Evolutionary conservation across 2,888 invertebrate genomes (phyloP).

Genomic region (Tuta absoluta): DNA sequence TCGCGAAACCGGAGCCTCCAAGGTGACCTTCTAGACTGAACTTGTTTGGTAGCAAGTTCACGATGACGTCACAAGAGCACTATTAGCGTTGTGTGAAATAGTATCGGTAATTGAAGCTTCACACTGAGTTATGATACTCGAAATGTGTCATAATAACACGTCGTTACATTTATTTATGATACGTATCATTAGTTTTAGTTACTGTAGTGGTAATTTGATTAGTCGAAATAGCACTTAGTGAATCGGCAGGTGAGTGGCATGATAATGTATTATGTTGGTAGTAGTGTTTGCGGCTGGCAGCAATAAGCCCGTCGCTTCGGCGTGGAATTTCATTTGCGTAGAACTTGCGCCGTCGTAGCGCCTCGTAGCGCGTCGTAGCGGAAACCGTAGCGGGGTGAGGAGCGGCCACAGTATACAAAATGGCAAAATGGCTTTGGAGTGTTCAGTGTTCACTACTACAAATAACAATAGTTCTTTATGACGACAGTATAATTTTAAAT

Average conservation of each 20-base stretch:
- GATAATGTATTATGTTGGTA: not conserved
- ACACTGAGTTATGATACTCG: not conserved
- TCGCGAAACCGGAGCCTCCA: constrained; percentile 15
- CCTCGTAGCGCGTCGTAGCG: not conserved
- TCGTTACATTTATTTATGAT: not conserved
- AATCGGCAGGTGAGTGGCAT: not conserved
- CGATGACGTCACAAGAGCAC: constrained; percentile 8
- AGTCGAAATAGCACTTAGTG: not conserved
- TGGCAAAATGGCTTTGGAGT: too few species aligned
- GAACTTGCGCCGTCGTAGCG: not conserved
- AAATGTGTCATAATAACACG: not conserved
- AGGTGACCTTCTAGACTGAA: not conserved
- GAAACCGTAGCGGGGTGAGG: too few species aligned
- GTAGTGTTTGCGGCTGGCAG: not conserved
- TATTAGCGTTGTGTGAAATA: constrained; percentile 8
- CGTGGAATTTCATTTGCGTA: constrained; percentile 15
- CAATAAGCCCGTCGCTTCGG: not conserved
- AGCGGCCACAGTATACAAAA: too few species aligned
- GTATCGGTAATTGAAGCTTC: constrained; percentile 4
- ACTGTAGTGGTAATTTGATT: constrained; percentile 6
- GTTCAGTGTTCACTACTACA: too few species aligned
- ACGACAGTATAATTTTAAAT: too few species aligned
- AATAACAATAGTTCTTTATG: too few species aligned
- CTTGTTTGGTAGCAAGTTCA: constrained; percentile 19
- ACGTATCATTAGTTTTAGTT: not conserved